phyloP scores from a whole-genome alignment of 30 jellyfish, hydroid and myxozoan genomes.

The Aurelia coerulea region DNA sequence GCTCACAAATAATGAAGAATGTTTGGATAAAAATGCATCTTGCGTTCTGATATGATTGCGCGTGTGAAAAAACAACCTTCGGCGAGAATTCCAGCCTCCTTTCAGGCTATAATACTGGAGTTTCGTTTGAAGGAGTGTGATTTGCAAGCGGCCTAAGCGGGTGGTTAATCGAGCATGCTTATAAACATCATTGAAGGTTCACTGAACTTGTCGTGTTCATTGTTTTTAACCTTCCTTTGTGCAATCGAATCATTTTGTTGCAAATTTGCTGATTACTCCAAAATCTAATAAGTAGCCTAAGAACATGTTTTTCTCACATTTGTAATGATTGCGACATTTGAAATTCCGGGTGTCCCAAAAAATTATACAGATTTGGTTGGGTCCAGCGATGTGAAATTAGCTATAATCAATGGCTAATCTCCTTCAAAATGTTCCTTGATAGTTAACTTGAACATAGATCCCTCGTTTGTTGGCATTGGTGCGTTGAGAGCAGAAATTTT shows the following conservation, averaged over 20 bases:
- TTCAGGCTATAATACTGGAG: too few species aligned
- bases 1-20: too few species aligned
- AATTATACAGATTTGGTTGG: background rate
- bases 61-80: too few species aligned
- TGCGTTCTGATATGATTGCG: too few species aligned
- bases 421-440: background rate
- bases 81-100: too few species aligned
- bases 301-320: too few species aligned
- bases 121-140: too few species aligned
- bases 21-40: too few species aligned
- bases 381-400: background rate
- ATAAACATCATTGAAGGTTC: background rate
- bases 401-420: background rate
- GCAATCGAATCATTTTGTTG: too few species aligned
- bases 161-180: conserved; percentile 13
- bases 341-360: background rate
- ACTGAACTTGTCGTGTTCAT: background rate
- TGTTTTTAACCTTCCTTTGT: too few species aligned
- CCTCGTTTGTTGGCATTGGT: conserved; percentile 2
- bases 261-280: too few species aligned
- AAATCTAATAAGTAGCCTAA: too few species aligned
- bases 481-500: background rate
- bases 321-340: background rate
- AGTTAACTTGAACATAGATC: background rate
- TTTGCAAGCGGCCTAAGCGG: background rate